Conservation (phyloP, 2,113 vertebrate genomes). For the Campylomormyrus tamandua region DNA sequence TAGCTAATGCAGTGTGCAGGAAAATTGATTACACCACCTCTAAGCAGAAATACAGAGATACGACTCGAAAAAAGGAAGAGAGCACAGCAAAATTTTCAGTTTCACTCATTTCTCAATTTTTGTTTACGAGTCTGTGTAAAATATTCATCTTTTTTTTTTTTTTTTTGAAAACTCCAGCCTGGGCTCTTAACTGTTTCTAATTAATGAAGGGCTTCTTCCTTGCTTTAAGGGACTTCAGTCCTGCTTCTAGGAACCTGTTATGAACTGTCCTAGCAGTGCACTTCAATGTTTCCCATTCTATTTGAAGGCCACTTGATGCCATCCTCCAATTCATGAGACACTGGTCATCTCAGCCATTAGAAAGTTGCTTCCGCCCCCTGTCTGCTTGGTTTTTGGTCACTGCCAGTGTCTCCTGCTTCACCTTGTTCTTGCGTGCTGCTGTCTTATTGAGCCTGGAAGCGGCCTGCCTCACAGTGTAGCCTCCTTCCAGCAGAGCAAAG, state of each 20-base stretch:
- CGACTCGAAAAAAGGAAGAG: neutral
- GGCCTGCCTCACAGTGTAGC: neutral
- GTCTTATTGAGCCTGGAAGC: neutral
- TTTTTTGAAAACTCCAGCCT: neutral
- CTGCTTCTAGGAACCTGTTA: neutral
- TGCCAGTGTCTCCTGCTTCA: neutral
- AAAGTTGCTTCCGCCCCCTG: neutral
- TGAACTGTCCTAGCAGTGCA: neutral
- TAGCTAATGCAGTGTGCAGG: neutral
- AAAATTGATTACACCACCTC: neutral
- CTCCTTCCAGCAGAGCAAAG: neutral
- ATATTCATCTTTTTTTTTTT: neutral
- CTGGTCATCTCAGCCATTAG: neutral
- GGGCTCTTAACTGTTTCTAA: neutral
- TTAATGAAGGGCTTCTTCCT: neutral
- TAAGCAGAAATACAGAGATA: neutral
- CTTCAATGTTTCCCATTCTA: neutral
- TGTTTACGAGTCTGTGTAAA: neutral
- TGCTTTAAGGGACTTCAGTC: neutral
- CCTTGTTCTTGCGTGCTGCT: neutral
- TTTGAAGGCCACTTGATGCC: neutral
- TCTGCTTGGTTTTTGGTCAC: neutral
- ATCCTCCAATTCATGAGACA: no score
- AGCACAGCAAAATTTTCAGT: neutral
- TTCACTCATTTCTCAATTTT: neutral